Base-by-base conservation (phyloP, 2,797 vertebrate genomes). In the Poliocrania exsul region DNA sequence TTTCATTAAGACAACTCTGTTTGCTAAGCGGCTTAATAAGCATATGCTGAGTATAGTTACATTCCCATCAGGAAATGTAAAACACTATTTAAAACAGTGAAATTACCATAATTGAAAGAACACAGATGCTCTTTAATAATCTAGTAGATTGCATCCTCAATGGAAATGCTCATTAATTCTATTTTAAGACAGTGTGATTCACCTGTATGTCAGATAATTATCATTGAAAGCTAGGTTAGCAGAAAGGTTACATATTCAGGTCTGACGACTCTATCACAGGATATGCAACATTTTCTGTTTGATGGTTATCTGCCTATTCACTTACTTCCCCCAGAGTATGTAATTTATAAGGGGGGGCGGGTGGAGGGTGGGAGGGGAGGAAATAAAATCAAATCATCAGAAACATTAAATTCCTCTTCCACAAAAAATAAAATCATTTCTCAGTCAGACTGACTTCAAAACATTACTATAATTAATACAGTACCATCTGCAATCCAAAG, bases 41-140 rank as follows among this genome's bases (percentile, higher is more conserved):
- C 95, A 96, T 96, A 94, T 60, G 85, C 79, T 86, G 83, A 89
- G 57, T 90, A 87, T 57, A 95, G 89, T 87, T 96, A 81, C 91
- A 88, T 92, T 95, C 83, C 92, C 92, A 92, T 94, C 82, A 94
- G 95, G 94, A 97, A 95, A 96, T 93, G 92, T 86, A 96, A 96
- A 96, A 93, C 90, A 88, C 82, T 96, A 88, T 93, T 96, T 96
- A 95, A 96, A 96, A 96, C 72, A 83, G 82, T 92, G 44, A 93
- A 93, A 97, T 96, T 93, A 96, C 79, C 91, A 95, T 96, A 96
- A 97, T 84, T 96, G 91, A 97, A 96, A 96, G 94, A 96, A 95
- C 95, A 96, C 93, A 97, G 95, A 96, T 96, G 95, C 72, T 96
- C 69, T 95, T 96, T 96, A 96, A 97, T 96, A 96, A 96, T 96